Evolutionary conservation across 2,113 vertebrate genomes (phyloP).

Genomic region (Megaceryle torquata): DNA sequence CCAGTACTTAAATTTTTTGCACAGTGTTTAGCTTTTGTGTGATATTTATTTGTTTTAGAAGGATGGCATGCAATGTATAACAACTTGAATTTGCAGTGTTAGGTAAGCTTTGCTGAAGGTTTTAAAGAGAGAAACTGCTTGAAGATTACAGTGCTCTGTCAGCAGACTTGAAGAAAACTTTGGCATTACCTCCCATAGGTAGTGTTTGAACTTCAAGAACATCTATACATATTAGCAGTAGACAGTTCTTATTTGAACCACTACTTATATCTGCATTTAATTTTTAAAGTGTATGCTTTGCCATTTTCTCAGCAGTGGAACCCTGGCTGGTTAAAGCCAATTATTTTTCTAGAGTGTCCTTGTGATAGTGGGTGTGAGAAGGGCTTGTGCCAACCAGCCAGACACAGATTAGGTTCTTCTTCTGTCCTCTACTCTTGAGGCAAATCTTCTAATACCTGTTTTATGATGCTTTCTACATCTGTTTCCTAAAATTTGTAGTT

Average conservation of each 20-base stretch:
- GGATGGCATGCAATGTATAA: background rate
- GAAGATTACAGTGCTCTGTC: background rate
- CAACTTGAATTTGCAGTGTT: background rate
- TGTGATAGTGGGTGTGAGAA: background rate
- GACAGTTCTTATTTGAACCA: background rate
- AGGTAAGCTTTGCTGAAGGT: background rate
- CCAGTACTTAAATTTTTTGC: background rate
- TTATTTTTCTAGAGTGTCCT: background rate
- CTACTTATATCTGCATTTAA: background rate
- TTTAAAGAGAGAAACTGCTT: background rate
- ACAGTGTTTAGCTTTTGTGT: background rate
- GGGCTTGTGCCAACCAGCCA: background rate
- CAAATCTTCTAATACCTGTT: background rate
- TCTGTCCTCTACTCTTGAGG: background rate
- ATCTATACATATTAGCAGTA: background rate
- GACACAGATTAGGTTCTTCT: background rate
- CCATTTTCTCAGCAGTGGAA: background rate
- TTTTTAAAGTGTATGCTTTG: background rate
- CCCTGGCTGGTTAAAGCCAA: background rate
- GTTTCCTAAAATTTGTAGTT: background rate
- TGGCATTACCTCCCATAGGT: background rate
- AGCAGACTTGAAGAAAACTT: background rate
- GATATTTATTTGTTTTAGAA: background rate
- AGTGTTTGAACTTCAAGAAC: background rate
- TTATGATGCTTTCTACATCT: background rate